A percentile compares a stretch with the other conserved stretches of the same genome.
phyloP scores from a whole-genome alignment of 2,888 invertebrate species.

The Lottia gigantea region DNA sequence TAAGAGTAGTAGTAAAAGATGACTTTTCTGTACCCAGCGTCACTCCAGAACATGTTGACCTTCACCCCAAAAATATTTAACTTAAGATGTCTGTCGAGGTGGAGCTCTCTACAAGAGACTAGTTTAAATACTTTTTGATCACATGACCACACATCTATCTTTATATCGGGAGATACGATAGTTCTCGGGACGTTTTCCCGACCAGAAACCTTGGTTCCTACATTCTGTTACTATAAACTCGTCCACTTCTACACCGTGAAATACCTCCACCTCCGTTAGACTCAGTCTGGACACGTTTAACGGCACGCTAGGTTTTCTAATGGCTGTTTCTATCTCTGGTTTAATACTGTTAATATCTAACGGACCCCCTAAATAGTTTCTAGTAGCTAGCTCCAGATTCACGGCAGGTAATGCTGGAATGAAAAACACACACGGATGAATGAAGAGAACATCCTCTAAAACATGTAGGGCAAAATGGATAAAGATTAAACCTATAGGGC shows the following conservation, averaged over 20 bases:
- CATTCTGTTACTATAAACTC: conserved; percentile 62
- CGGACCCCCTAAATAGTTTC: conserved; percentile 62
- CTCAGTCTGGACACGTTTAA: conserved; percentile 51
- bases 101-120: no score
- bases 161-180: conserved; percentile 41
- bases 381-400: conserved; percentile 61
- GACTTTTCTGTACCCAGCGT: no score
- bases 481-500: no score
- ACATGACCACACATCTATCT: conserved; percentile 59
- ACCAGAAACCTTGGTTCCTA: conserved; percentile 57
- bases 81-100: no score
- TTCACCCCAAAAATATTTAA: no score
- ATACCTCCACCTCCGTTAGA: conserved; percentile 53
- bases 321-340: conserved; percentile 47
- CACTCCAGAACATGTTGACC: no score
- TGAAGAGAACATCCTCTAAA: no score
- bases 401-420: conserved; percentile 61
- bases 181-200: conserved; percentile 58
- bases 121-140: no score
- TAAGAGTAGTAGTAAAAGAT: no score
- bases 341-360: conserved; percentile 50
- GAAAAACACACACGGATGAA: conserved; percentile 8
- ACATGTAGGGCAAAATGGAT: no score
- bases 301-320: conserved; percentile 48
- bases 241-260: conserved; percentile 58